A percentile compares a stretch with the other conserved stretches of the same genome.
Evolutionary conservation across 2,888 invertebrate species (phyloP).

Genomic region (Aporophyla lueneburgensis): DNA sequence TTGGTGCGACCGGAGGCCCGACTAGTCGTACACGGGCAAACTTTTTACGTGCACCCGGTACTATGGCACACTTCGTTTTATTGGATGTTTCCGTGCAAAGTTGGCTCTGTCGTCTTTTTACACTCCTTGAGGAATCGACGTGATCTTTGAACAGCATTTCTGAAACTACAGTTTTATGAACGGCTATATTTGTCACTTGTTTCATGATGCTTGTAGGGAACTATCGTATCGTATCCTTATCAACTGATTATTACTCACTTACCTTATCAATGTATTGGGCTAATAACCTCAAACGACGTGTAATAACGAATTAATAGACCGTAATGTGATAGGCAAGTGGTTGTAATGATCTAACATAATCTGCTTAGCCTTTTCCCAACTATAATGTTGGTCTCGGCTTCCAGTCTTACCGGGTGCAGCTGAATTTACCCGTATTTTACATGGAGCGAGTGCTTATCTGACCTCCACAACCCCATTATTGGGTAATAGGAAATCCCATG

Average conservation of each 20-base stretch:
- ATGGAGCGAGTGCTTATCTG: too few species aligned
- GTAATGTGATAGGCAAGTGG: slow-evolving; percentile 13
- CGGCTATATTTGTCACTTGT: slow-evolving; percentile 30
- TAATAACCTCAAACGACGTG: slow-evolving; percentile 33
- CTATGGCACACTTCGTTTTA: slow-evolving; percentile 83
- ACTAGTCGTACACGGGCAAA: slow-evolving; percentile 71
- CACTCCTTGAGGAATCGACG: slow-evolving; percentile 74
- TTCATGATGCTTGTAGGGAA: slow-evolving; percentile 5
- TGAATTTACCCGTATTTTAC: too few species aligned
- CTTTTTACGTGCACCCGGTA: slow-evolving; percentile 82
- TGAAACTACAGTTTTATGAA: slow-evolving; percentile 64
- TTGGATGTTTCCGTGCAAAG: slow-evolving; percentile 86
- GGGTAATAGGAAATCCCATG: too few species aligned
- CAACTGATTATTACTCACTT: slow-evolving; percentile 5
- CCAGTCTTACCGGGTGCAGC: too few species aligned
- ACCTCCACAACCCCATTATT: too few species aligned
- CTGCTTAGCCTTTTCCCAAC: too few species aligned
- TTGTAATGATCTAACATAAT: slow-evolving; percentile 11
- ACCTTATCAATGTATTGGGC: slow-evolving; percentile 19
- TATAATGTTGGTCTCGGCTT: too few species aligned
- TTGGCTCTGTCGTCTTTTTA: slow-evolving; percentile 81
- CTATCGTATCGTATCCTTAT: background rate
- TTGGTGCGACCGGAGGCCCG: slow-evolving; percentile 69
- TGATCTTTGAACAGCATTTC: slow-evolving; percentile 79
- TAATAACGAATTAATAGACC: slow-evolving; percentile 44